Evolutionary conservation across 2,113 vertebrate species (phyloP).

Genomic region (Dipodomys spectabilis): DNA sequence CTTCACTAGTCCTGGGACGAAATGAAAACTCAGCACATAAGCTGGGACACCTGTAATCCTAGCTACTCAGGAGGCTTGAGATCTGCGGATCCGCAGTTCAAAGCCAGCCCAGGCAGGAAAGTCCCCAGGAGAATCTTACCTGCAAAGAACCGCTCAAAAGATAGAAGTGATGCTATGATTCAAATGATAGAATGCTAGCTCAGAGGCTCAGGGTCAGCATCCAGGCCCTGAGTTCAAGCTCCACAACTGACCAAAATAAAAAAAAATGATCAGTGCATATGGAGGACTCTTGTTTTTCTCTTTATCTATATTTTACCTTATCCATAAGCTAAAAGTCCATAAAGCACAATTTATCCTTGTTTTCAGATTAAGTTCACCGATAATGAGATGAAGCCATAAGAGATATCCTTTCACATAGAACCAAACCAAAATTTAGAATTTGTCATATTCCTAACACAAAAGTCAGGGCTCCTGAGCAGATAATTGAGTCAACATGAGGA

Average conservation of each 20-base stretch:
- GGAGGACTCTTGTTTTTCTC: not conserved
- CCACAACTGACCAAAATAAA: too few species aligned
- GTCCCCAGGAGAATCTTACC: too few species aligned
- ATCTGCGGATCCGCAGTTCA: too few species aligned
- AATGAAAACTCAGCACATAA: not conserved
- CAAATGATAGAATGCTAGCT: too few species aligned
- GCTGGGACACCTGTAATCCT: too few species aligned
- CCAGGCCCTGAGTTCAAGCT: too few species aligned
- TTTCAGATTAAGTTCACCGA: not conserved
- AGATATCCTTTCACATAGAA: conserved; percentile 6
- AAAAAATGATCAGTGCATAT: too few species aligned
- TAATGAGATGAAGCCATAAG: not conserved
- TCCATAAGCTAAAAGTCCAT: not conserved
- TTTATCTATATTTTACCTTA: not conserved
- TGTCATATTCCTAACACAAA: not conserved
- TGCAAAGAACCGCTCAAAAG: too few species aligned
- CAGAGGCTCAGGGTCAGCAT: too few species aligned
- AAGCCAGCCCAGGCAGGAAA: too few species aligned
- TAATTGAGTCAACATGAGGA: conserved; percentile 5
- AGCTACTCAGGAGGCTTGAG: too few species aligned
- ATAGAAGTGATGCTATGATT: too few species aligned
- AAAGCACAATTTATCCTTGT: not conserved
- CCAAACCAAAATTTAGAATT: conserved; percentile 42
- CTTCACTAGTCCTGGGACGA: not conserved
- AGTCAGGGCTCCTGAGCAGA: not conserved